Evolutionary conservation across 2,797 vertebrate genomes (phyloP).

Genomic region (Oreortyx pictus): DNA sequence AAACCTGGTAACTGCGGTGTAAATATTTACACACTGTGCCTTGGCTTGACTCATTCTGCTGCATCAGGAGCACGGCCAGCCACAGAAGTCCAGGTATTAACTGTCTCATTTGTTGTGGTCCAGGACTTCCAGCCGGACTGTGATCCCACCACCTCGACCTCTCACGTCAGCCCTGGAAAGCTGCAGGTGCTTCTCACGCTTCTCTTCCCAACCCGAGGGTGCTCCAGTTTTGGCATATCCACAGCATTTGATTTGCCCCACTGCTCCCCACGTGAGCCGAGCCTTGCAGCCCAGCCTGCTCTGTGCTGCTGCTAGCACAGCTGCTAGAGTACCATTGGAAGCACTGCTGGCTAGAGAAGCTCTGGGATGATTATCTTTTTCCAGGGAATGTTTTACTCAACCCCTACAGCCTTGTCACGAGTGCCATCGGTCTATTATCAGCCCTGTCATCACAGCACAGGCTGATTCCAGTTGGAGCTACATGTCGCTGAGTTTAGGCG

Average conservation of each 20-base stretch:
- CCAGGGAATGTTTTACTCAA: constrained; percentile 9
- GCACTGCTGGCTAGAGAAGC: background rate
- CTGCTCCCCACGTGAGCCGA: fast-evolving
- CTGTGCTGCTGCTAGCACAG: background rate
- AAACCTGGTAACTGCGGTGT: constrained; percentile 63
- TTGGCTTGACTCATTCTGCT: background rate
- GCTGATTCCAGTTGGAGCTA: constrained; percentile 20
- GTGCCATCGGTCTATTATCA: constrained; percentile 7
- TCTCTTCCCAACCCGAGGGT: background rate
- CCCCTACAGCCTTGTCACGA: background rate
- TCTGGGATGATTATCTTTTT: constrained; percentile 39
- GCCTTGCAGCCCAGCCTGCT: background rate
- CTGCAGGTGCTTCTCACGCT: background rate
- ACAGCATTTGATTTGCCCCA: background rate
- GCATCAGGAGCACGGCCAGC: background rate
- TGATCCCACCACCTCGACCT: background rate
- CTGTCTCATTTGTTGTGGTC: background rate
- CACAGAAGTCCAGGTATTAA: constrained; percentile 13
- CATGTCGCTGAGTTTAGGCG: background rate
- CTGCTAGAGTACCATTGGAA: background rate
- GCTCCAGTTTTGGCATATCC: fast-evolving
- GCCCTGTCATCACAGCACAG: background rate
- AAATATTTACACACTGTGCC: constrained; percentile 21
- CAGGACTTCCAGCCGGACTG: background rate
- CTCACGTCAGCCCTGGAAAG: background rate